A percentile compares a stretch with the other conserved stretches of the same genome.
phyloP scores from a whole-genome alignment of 92 coral and sea anemone species.

The Diadumene lineata region DNA sequence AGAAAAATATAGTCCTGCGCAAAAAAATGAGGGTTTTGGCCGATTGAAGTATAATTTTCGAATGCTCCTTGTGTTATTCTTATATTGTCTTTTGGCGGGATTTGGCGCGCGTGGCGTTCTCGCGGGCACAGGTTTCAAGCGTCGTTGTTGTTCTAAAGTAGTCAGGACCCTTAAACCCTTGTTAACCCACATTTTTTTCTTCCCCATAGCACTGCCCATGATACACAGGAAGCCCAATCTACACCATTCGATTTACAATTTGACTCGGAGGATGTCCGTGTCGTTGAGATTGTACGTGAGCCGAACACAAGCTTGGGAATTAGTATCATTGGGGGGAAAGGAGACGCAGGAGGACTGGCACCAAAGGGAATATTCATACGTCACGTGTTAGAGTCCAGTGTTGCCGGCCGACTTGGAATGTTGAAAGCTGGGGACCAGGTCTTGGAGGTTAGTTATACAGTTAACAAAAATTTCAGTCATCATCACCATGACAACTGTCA shows the following conservation, averaged over 20 bases:
- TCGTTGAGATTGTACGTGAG: slow-evolving; percentile 76
- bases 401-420: slow-evolving; percentile 80
- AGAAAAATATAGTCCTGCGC: too few relatives aligned
- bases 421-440: slow-evolving; percentile 92
- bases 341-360: slow-evolving; percentile 67
- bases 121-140: too few relatives aligned
- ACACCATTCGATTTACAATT: slow-evolving; percentile 42
- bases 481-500: too few relatives aligned
- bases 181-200: slow-evolving; percentile 1
- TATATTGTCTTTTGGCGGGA: too few relatives aligned
- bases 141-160: too few relatives aligned
- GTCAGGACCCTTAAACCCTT: too few relatives aligned
- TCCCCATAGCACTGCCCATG: not conserved
- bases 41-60: too few relatives aligned
- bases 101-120: too few relatives aligned
- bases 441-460: slow-evolving; percentile 60
- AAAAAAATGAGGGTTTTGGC: too few relatives aligned
- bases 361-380: slow-evolving; percentile 86
- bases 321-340: slow-evolving; percentile 94
- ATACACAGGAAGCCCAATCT: slow-evolving; percentile 6
- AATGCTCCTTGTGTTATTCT: too few relatives aligned
- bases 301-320: slow-evolving; percentile 96
- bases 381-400: slow-evolving; percentile 87
- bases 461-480: not conserved
- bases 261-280: slow-evolving; percentile 54